Evolutionary conservation across 2,888 invertebrate genomes (phyloP).

Genomic region (Stegana nigrithorax): DNA sequence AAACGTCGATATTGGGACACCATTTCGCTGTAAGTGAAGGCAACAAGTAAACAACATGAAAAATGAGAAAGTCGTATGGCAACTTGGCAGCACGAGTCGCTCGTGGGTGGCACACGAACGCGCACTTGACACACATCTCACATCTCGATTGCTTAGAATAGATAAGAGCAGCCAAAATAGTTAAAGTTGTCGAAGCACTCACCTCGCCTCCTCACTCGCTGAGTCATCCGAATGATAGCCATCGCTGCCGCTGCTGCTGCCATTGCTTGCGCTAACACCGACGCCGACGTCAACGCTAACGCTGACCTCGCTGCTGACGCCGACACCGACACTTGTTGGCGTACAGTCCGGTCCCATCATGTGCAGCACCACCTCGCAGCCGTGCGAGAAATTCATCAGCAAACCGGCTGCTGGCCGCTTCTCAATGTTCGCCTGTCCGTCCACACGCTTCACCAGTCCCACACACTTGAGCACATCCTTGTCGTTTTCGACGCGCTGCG

Average conservation of each 20-base stretch:
- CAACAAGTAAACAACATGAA: neutral
- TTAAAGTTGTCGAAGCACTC: constrained; percentile 29
- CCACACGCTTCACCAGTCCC: constrained; percentile 76
- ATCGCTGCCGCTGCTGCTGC: constrained; percentile 77
- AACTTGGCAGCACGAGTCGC: constrained; percentile 14
- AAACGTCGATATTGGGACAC: constrained; percentile 86
- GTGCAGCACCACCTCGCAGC: constrained; percentile 80
- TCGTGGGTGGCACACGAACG: constrained; percentile 29
- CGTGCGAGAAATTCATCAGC: constrained; percentile 80
- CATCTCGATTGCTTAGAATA: too few relatives aligned
- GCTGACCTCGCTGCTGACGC: constrained; percentile 68
- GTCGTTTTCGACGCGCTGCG: constrained; percentile 87
- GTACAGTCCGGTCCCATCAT: constrained; percentile 74
- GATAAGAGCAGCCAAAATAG: neutral
- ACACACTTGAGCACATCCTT: constrained; percentile 85
- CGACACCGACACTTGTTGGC: constrained; percentile 56
- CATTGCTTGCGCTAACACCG: constrained; percentile 64
- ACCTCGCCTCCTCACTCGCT: constrained; percentile 66
- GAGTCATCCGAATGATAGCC: constrained; percentile 87
- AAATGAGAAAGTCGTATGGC: constrained; percentile 31
- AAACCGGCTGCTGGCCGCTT: constrained; percentile 77
- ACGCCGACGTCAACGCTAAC: constrained; percentile 70
- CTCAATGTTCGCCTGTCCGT: constrained; percentile 75
- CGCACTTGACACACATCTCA: neutral
- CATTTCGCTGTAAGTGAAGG: constrained; percentile 70